Evolutionary conservation across 2,888 invertebrate genomes (phyloP).

Genomic region (Cataglyphis cursor): DNA sequence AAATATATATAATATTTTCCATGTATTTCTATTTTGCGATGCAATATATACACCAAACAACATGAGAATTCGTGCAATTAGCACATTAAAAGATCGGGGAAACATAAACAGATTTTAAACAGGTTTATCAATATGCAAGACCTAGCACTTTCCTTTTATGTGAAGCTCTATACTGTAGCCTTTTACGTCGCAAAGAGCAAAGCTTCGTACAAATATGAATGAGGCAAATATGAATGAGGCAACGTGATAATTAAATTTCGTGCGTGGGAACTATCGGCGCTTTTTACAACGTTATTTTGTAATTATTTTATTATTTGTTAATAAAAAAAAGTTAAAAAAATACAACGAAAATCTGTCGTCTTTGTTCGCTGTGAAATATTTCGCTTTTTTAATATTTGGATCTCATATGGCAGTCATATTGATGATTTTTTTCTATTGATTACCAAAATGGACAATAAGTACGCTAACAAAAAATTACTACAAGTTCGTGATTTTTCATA

Average conservation of each 20-base stretch:
- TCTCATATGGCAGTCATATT: not conserved
- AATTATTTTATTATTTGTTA: constrained; percentile 34
- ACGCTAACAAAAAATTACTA: not conserved
- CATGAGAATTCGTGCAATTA: constrained; percentile 18
- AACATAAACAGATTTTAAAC: constrained; percentile 13
- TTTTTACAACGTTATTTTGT: constrained; percentile 8
- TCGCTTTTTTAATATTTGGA: constrained; percentile 7
- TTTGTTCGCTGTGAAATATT: constrained; percentile 7
- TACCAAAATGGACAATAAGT: not conserved
- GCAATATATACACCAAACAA: not conserved
- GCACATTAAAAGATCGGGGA: not conserved
- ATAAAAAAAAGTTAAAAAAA: constrained; percentile 28
- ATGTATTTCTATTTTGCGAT: not conserved
- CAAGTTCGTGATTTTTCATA: not conserved
- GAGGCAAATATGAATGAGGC: too few species aligned
- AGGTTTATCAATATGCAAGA: constrained; percentile 9
- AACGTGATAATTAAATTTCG: constrained; percentile 50
- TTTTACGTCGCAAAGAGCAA: constrained; percentile 17
- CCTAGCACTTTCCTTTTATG: constrained; percentile 13
- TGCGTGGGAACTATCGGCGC: not conserved
- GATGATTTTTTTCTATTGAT: constrained; percentile 4
- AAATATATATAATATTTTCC: not conserved
- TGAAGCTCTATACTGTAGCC: constrained; percentile 7
- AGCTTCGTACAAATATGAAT: constrained; percentile 13
- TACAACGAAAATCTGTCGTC: not conserved